Evolutionary conservation across 1,140 invertebrate genomes (phyloP).

Genomic region (Drosophila elegans): DNA sequence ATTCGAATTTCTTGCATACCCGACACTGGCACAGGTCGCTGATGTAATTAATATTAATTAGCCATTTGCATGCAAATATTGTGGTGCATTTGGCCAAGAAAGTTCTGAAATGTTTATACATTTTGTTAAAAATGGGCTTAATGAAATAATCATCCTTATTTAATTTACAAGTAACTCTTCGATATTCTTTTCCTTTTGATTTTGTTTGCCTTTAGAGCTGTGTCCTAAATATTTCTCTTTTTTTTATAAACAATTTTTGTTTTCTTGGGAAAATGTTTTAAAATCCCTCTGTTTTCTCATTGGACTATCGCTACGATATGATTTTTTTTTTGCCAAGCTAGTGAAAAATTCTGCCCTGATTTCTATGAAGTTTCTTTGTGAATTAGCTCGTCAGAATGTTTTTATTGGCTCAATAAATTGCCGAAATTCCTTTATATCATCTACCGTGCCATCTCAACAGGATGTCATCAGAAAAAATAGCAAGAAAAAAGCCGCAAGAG

Average conservation of each 20-base stretch:
- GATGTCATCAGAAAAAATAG: slow-evolving; percentile 10
- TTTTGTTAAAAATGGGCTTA: neutral
- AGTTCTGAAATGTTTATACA: neutral
- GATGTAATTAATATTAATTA: slow-evolving; percentile 70
- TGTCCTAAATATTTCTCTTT: no score
- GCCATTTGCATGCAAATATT: slow-evolving; percentile 58
- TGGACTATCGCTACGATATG: neutral
- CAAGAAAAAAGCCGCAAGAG: slow-evolving; percentile 1
- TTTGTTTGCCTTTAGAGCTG: no score
- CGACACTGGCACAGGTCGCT: slow-evolving; percentile 21
- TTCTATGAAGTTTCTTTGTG: neutral
- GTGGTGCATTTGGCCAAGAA: slow-evolving; percentile 27
- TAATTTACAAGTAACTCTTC: no score
- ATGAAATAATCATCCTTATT: no score
- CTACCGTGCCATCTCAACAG: slow-evolving; percentile 5
- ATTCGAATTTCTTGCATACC: slow-evolving; percentile 55
- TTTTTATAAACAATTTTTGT: no score
- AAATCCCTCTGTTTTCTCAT: neutral
- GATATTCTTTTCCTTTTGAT: no score
- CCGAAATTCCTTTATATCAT: slow-evolving; percentile 35
- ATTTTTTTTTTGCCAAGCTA: neutral
- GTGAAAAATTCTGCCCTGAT: neutral
- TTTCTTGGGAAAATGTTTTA: neutral
- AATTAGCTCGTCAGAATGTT: slow-evolving; percentile 33
- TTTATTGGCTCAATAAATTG: slow-evolving; percentile 37